Base-by-base conservation (phyloP, 2,113 vertebrate genomes). In the Colistium nudipinnis region DNA sequence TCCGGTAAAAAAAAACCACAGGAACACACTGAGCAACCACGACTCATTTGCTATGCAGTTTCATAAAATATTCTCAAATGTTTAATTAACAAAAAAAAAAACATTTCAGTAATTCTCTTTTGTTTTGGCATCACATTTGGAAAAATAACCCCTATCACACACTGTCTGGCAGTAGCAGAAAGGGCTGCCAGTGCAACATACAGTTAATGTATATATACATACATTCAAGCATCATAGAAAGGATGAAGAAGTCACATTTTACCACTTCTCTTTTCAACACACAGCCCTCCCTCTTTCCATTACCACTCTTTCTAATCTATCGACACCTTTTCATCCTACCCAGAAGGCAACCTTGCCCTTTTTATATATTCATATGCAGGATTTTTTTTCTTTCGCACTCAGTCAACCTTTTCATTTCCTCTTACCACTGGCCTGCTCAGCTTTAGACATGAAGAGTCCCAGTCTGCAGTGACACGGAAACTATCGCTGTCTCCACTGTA, bases 401-500 rank as follows among this genome's bases (percentile, higher is more conserved):
- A 31, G 48, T 60, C 49, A 27, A 20, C 60, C 16, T 48, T 73
- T 81, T 78, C 69, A 81, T 76, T 84, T 85, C 79, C 85, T 85
- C 60, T 70, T 33, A 67, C 45, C 54, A 62, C 53, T 31, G 31
- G 65, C 28, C 30, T 22, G 24, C 22, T 65, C 53, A 67, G 67
- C 33, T 45, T 67, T n/a, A 76, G 74, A 92, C 90, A 90, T 91
- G 92, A 93, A 93, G 85, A 77, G 31, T 44, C 30, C 65, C 13
- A 30, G 43, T 57, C 52, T 51, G 53, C n/a, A n/a, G n/a, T n/a
- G n/a, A n/a, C n/a, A n/a, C n/a, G n/a, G n/a, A n/a, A 69, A 62
- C 75, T 65, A 66, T 62, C 19, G 11, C 48, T 52, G 45, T 45
- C 41, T 4, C 73, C 35, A 70, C 20, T 62, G 44, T 35, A 44